Base-by-base conservation (phyloP, 2,888 invertebrate genomes). In the Glomeris marginata region DNA sequence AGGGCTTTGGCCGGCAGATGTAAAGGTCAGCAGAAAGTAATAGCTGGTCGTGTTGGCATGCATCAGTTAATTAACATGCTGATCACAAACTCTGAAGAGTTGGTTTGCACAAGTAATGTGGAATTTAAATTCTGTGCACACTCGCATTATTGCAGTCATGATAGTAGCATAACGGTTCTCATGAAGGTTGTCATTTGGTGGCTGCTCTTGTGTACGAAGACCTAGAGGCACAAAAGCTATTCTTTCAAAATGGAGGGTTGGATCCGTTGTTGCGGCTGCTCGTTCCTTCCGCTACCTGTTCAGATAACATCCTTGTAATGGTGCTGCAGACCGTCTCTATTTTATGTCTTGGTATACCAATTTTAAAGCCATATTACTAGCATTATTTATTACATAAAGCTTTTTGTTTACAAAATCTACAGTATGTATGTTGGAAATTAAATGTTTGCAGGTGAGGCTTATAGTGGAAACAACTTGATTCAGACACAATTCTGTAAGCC, bases 241-340 rank as follows among this genome's bases (percentile, higher is more conserved):
- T 50, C 2, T 21, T 50, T 1, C 48, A 47, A 41, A 47, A 50
- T 47, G 50, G 50, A 16, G 50, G 50, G 11, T 36, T 50, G n/a
- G 47, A 41, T 15, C 46, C 50, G 11, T 40, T 50, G 22, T 41
- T 48, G 21, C 18, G 50, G 5, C 43, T 43, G 16, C 21, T 43
- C 4, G n/a, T 18, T 20, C 21, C 16, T 21, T 16, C 28, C 8
- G 28, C 28, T 28, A 28, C n/a, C n/a, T 18, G 22, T 43, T 16
- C 43, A 8, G 18, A 16, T n/a, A 43, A 18, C n/a, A 16, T 43
- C 20, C 21, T 43, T 16, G 21, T n/a, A 2, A 21, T 21, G n/a
- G 43, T 43, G 2, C n/a, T 43, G 22, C 18, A 21, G 22, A 43
- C 43, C 11, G n/a, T 43, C 16, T n/a, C 18, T 43, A 20, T 13